phyloP scores from a whole-genome alignment of 2,888 invertebrate genomes.

The Eudasyphora cyanicolor region DNA sequence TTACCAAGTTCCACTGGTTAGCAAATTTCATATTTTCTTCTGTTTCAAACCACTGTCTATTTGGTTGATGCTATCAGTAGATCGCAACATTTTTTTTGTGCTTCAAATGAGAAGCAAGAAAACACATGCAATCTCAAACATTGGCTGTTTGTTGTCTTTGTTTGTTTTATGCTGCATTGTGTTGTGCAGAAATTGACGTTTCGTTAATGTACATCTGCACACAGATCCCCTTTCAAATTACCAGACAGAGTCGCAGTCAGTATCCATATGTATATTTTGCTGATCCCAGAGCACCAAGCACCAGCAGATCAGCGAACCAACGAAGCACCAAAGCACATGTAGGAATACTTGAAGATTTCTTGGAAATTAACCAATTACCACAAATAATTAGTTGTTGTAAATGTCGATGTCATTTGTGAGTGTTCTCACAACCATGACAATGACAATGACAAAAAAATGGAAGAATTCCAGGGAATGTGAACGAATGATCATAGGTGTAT shows the following conservation, averaged over 20 bases:
- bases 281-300: neutral
- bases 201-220: neutral
- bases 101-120: neutral
- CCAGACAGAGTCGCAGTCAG: neutral
- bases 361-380: constrained; percentile 65
- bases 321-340: too few relatives aligned
- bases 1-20: too few relatives aligned
- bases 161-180: neutral
- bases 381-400: constrained; percentile 60
- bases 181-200: constrained; percentile 9
- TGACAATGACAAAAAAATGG: neutral
- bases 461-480: neutral
- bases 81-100: neutral
- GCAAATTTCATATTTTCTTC: neutral
- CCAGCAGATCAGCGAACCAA: too few relatives aligned
- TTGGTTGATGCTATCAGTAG: neutral
- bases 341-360: constrained; percentile 40
- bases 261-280: neutral
- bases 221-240: neutral
- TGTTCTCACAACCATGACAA: constrained; percentile 52
- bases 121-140: neutral
- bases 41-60: neutral
- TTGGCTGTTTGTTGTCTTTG: constrained; percentile 11
- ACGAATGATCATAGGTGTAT: neutral
- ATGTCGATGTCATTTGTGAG: constrained; percentile 40